Evolutionary conservation across 92 coral and sea anemone genomes (phyloP).

Genomic region (Umimayanthus kanabou): DNA sequence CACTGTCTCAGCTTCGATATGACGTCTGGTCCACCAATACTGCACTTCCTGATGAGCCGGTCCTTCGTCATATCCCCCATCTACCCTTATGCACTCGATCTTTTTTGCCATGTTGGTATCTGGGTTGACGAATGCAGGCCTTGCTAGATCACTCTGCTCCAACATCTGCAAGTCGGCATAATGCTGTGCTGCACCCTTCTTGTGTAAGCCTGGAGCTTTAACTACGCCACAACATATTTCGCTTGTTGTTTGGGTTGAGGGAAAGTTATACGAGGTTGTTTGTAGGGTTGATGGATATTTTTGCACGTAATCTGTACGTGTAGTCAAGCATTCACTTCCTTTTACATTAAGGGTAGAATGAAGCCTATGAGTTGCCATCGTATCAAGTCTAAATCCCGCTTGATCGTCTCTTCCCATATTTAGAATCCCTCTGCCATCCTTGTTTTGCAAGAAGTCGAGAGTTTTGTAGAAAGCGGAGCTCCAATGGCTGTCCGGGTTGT

Average conservation of each 20-base stretch:
- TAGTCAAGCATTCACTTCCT: slow-evolving; percentile 61
- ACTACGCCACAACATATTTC: slow-evolving; percentile 70
- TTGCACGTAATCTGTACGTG: slow-evolving; percentile 63
- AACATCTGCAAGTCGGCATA: slow-evolving; percentile 55
- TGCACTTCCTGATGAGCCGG: slow-evolving; percentile 62
- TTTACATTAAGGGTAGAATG: slow-evolving; percentile 58
- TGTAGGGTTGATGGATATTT: slow-evolving; percentile 72
- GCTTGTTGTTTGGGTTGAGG: slow-evolving; percentile 63
- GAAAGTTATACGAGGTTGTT: slow-evolving; percentile 71
- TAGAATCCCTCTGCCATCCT: slow-evolving; percentile 51
- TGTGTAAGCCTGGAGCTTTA: slow-evolving; percentile 57
- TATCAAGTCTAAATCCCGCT: slow-evolving; percentile 76
- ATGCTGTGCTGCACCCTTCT: slow-evolving; percentile 68
- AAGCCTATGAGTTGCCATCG: slow-evolving; percentile 62
- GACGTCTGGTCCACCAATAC: slow-evolving; percentile 67
- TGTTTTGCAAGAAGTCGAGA: slow-evolving; percentile 49
- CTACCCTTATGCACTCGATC: slow-evolving; percentile 68
- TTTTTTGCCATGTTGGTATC: slow-evolving; percentile 45
- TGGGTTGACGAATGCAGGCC: slow-evolving; percentile 60
- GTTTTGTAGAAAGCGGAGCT: slow-evolving; percentile 62
- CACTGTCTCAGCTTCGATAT: slow-evolving; percentile 32
- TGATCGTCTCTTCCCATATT: slow-evolving; percentile 82
- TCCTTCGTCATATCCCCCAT: slow-evolving; percentile 68
- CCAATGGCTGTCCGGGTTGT: slow-evolving; percentile 70
- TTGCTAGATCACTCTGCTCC: slow-evolving; percentile 40